Evolutionary conservation across 2,888 invertebrate species (phyloP).

Genomic region (Heliconius erato): DNA sequence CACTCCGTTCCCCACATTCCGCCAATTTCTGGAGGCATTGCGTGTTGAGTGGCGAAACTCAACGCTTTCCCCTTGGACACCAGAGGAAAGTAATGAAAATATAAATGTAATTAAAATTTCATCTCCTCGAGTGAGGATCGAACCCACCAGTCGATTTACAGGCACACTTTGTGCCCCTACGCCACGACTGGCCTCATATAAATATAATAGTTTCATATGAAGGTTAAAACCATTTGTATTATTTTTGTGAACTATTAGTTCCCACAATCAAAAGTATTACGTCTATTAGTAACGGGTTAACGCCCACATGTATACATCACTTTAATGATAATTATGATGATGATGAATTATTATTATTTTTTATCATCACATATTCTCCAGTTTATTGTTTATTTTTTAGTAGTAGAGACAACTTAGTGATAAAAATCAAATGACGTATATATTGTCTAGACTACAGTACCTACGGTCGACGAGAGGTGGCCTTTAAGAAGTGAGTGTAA

Average conservation of each 20-base stretch:
- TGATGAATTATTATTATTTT: neutral
- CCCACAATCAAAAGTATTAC: constrained; percentile 27
- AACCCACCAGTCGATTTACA: no score
- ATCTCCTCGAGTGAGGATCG: no score
- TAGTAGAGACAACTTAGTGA: neutral
- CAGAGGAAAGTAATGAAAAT: no score
- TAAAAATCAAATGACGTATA: neutral
- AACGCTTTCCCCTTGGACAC: no score
- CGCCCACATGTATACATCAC: constrained; percentile 32
- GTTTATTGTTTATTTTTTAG: neutral
- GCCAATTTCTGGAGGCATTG: no score
- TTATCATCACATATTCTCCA: neutral
- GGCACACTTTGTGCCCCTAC: no score
- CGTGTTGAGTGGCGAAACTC: no score
- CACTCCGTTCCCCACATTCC: no score
- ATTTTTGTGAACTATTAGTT: constrained; percentile 22
- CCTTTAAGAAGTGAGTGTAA: no score
- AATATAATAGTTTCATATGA: neutral
- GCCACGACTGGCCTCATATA: no score
- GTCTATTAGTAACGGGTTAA: constrained; percentile 32
- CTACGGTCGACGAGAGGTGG: no score
- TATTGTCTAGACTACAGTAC: neutral
- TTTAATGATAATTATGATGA: constrained; percentile 36
- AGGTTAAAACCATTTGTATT: neutral
- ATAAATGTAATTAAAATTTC: no score